Evolutionary conservation across 1,140 invertebrate genomes (phyloP).

Genomic region (Ips nitidus): DNA sequence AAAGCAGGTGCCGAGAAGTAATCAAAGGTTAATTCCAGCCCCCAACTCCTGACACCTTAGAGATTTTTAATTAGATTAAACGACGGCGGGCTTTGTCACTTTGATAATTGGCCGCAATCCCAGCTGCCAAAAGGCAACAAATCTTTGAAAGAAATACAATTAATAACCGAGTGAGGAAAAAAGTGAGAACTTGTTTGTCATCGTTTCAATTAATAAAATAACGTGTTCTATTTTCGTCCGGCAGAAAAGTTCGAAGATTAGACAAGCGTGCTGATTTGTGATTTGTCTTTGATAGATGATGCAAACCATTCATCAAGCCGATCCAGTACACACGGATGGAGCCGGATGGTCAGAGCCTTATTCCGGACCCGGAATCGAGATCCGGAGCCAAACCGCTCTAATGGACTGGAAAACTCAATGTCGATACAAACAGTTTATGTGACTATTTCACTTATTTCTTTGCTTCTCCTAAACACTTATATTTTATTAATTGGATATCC

Average conservation of each 20-base stretch:
- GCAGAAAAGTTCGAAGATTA: conserved; percentile 36
- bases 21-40: too few species aligned
- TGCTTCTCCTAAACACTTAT: conserved; percentile 13
- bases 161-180: conserved; percentile 23
- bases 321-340: conserved; percentile 44
- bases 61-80: conserved; percentile 2
- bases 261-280: conserved; percentile 50
- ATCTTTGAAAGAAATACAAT: conserved; percentile 29
- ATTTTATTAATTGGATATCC: conserved; percentile 1
- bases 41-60: neutral
- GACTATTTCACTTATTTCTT: conserved; percentile 35
- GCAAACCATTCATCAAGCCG: conserved; percentile 50
- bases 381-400: conserved; percentile 40
- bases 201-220: conserved; percentile 44
- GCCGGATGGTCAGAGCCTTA: conserved; percentile 27
- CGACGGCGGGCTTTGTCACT: neutral
- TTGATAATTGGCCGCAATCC: conserved; percentile 1
- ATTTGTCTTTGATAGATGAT: conserved; percentile 54
- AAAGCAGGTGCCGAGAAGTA: too few species aligned
- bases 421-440: conserved; percentile 45
- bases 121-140: conserved; percentile 19
- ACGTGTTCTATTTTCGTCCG: conserved; percentile 34
- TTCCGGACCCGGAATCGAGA: conserved; percentile 39
- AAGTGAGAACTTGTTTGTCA: conserved; percentile 39
- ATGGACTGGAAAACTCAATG: conserved; percentile 50